phyloP scores from a whole-genome alignment of 2,113 vertebrate genomes.

The Lamprotornis superbus region DNA sequence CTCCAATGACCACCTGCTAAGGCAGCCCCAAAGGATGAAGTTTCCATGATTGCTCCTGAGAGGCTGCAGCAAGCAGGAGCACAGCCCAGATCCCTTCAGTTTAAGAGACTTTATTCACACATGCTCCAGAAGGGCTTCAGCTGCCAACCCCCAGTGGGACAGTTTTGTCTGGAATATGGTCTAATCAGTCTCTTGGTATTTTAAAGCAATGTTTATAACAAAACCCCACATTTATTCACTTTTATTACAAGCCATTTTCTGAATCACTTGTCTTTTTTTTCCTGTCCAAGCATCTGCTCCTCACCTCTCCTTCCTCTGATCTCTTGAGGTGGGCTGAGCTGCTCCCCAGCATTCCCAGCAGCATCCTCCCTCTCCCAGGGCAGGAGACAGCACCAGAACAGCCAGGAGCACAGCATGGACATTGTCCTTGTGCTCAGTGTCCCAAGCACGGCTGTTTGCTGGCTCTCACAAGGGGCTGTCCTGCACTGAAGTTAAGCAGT shows the following conservation, averaged over 20 bases:
- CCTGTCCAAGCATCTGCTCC: slow-evolving; percentile 20
- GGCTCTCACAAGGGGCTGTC: not conserved
- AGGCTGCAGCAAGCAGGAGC: not conserved
- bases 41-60: not conserved
- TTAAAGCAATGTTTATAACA: not conserved
- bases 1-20: rapidly evolving
- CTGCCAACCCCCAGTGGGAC: not conserved
- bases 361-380: not conserved
- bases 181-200: slow-evolving; percentile 39
- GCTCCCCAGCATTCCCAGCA: rapidly evolving
- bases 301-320: not conserved
- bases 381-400: not conserved
- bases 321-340: not conserved
- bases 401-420: not conserved
- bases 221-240: not conserved
- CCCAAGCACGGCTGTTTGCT: not conserved
- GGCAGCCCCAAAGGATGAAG: not conserved
- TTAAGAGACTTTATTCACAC: not conserved
- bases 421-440: rapidly evolving
- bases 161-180: slow-evolving; percentile 19
- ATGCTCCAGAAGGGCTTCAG: not conserved
- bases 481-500: not conserved
- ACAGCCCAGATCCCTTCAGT: not conserved
- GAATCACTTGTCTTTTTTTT: slow-evolving; percentile 1
- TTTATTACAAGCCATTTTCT: not conserved